These are phyloP conservation scores for Rhinolophus ferrumequinum DNA, from an alignment of 2,113 vertebrate species.

Conservation along the genomic window DNA sequence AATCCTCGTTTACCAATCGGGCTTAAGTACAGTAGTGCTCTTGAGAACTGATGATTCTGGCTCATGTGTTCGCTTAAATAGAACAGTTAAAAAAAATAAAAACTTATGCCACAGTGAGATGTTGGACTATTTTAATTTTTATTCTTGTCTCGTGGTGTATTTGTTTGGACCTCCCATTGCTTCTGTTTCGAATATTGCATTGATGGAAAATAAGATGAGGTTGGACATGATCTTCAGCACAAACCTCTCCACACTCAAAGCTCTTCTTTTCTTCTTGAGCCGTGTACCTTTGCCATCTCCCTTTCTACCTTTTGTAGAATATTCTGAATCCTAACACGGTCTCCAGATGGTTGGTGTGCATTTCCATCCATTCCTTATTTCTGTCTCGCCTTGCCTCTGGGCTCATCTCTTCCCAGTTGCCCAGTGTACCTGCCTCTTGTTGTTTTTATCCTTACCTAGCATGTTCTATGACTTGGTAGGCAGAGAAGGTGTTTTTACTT, in stretches of 20 bases:
- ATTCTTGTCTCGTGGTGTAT: background rate
- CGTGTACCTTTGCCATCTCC: fast-evolving
- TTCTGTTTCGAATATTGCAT: background rate
- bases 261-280: background rate
- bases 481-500: background rate
- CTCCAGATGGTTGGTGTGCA: background rate
- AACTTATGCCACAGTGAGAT: too few relatives aligned
- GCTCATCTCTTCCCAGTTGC: background rate
- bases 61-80: background rate
- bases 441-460: background rate
- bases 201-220: background rate
- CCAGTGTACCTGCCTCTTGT: fast-evolving
- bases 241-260: background rate
- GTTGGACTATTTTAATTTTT: background rate
- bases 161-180: background rate
- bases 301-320: background rate
- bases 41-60: background rate
- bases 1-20: background rate
- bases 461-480: background rate
- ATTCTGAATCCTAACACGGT: background rate
- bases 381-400: background rate
- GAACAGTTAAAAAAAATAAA: background rate
- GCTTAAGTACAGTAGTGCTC: fast-evolving
- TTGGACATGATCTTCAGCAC: background rate
- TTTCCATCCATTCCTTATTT: background rate